Percentiles rank a stretch among this genome's conserved stretches.
phyloP scores from a whole-genome alignment of 2,113 vertebrate genomes.

The Mohoua ochrocephala region DNA sequence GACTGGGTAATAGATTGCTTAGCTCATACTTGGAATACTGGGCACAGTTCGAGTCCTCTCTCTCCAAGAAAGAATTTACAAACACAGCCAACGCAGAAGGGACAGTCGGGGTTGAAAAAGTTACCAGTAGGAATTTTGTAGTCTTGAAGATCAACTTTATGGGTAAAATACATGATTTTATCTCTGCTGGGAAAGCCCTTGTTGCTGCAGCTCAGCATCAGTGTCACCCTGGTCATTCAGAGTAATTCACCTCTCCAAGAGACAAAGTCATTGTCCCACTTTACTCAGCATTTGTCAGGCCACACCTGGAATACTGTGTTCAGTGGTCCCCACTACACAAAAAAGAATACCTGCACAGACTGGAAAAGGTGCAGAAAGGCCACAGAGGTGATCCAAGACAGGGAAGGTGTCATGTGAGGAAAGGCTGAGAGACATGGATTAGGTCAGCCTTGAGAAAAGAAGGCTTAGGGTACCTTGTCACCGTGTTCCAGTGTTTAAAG shows the following conservation, averaged over 20 bases:
- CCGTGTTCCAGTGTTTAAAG: background rate
- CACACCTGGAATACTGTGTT: background rate
- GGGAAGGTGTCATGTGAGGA: background rate
- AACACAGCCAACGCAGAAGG: background rate
- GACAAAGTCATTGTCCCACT: background rate
- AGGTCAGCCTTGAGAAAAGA: background rate
- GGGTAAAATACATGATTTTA: background rate
- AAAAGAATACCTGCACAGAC: background rate
- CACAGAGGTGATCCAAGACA: background rate
- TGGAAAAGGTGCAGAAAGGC: background rate
- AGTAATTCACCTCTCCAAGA: no score
- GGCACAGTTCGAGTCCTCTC: background rate
- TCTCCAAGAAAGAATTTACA: background rate
- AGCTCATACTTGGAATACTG: constrained; percentile 17
- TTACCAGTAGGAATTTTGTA: background rate
- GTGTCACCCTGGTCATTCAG: no score
- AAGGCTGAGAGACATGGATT: background rate
- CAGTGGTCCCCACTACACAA: background rate
- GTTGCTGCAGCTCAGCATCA: no score
- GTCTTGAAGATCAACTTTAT: background rate
- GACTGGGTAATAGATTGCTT: background rate
- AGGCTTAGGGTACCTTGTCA: background rate
- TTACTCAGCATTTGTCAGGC: background rate
- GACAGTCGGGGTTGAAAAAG: background rate
- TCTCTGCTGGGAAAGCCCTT: no score